phyloP scores from a whole-genome alignment of 2,797 vertebrate genomes.

The Sparus aurata region DNA sequence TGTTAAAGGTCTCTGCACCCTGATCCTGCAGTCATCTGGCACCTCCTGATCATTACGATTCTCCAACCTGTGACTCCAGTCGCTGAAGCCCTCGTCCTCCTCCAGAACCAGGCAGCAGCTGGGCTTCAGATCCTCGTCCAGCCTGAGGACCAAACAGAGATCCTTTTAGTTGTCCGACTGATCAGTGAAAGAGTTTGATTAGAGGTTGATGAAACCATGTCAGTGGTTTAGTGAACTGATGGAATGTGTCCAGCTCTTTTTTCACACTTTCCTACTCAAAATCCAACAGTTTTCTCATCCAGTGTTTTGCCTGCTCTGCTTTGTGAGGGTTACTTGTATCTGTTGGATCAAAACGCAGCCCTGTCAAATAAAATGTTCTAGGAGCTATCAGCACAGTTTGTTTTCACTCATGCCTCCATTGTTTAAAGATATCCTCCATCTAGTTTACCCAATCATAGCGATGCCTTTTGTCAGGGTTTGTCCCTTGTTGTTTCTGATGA shows the following conservation, averaged over 20 bases:
- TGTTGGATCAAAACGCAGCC: no score
- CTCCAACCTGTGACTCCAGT: constrained; percentile 92
- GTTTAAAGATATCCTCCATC: neutral
- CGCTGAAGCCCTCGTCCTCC: constrained; percentile 94
- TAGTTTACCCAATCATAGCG: neutral
- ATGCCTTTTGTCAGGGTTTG: neutral
- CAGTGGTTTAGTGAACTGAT: neutral
- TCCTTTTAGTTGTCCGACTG: neutral
- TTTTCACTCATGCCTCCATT: neutral
- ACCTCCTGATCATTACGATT: constrained; percentile 74
- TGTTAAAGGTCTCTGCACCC: constrained; percentile 22
- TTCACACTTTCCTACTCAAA: neutral
- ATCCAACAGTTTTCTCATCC: no score
- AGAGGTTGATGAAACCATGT: neutral
- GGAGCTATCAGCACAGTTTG: neutral
- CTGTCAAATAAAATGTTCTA: no score
- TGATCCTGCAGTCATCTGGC: constrained; percentile 31
- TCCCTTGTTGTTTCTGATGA: neutral
- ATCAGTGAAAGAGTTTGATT: neutral
- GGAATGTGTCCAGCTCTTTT: no score
- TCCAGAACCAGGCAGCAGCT: constrained; percentile 83
- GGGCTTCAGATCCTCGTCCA: constrained; percentile 81
- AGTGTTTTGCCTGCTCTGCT: no score
- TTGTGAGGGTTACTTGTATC: no score
- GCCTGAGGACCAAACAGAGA: constrained; percentile 66